A percentile compares a stretch with the other conserved stretches of the same genome.
Conservation (phyloP, 37 sponge, comb jelly and placozoan species). For the Ianthella basta region DNA sequence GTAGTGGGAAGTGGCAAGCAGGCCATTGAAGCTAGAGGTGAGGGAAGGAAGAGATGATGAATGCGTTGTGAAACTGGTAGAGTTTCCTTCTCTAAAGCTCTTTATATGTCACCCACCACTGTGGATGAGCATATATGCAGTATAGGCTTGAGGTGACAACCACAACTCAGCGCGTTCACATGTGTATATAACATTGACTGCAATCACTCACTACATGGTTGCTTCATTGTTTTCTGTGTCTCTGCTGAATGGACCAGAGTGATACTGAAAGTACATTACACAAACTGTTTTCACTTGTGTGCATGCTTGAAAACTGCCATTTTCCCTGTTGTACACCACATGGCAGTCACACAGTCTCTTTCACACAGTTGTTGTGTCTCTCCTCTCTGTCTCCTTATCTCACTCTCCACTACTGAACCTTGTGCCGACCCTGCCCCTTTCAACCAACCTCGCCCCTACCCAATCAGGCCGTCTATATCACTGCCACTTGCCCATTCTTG, state of each 20-base stretch:
- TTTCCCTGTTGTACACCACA: background rate
- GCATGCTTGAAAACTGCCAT: slow-evolving; percentile 1
- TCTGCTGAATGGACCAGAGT: too few species aligned
- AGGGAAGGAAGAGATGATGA: background rate
- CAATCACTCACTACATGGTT: too few species aligned
- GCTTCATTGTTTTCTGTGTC: background rate
- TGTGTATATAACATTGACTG: too few species aligned
- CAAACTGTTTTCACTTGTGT: background rate
- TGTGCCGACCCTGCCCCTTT: background rate
- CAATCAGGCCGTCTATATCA: slow-evolving; percentile 87
- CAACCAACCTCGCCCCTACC: background rate
- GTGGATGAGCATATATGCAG: too few species aligned
- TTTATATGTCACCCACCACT: too few species aligned
- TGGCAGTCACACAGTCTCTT: background rate
- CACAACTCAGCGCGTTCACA: too few species aligned
- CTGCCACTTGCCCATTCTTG: slow-evolving; percentile 90
- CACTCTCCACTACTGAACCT: background rate
- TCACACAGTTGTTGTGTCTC: background rate
- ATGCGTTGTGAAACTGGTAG: background rate
- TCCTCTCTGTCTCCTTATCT: background rate
- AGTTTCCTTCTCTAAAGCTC: too few species aligned
- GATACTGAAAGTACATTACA: too few species aligned
- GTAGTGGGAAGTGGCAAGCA: background rate
- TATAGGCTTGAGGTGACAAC: too few species aligned
- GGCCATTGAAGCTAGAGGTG: background rate